Percentiles rank a stretch among this genome's conserved stretches.
Evolutionary conservation across 2,113 vertebrate species (phyloP).

Genomic region (Cyanoramphus novaezelandiae): DNA sequence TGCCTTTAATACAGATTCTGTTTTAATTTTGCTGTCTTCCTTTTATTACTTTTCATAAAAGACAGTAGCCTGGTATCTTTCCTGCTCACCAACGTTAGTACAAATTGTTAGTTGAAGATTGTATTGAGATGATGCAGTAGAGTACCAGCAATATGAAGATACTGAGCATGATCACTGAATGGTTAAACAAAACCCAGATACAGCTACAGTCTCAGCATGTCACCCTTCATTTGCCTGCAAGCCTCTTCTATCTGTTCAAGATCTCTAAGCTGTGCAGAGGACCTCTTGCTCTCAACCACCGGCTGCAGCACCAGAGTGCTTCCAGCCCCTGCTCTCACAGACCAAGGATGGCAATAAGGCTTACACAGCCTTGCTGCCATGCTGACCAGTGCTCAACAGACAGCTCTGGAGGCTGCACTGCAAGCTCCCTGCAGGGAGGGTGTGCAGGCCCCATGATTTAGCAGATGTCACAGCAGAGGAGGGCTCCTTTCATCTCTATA

Average conservation of each 20-base stretch:
- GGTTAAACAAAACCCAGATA: background rate
- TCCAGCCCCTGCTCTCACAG: background rate
- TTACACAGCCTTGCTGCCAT: background rate
- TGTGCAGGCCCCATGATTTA: background rate
- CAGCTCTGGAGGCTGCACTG: background rate
- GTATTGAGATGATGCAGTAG: accelerated
- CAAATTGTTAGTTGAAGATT: background rate
- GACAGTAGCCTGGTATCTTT: background rate
- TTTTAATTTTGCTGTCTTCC: background rate
- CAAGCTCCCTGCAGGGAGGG: background rate
- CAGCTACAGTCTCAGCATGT: background rate
- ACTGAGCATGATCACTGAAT: too few relatives aligned
- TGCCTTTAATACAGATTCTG: background rate
- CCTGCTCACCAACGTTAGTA: background rate
- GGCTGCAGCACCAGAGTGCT: accelerated
- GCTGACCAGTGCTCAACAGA: background rate
- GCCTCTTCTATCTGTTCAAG: background rate
- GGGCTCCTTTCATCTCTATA: background rate
- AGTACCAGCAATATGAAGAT: background rate
- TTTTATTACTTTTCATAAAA: background rate
- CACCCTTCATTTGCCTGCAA: background rate
- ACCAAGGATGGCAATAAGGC: background rate
- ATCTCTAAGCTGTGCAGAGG: background rate
- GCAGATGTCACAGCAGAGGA: background rate
- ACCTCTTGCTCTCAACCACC: background rate